Percentiles rank a stretch among this genome's conserved stretches.
Evolutionary conservation across 2,113 vertebrate genomes (phyloP).

Genomic region (Rhinoptilus africanus): DNA sequence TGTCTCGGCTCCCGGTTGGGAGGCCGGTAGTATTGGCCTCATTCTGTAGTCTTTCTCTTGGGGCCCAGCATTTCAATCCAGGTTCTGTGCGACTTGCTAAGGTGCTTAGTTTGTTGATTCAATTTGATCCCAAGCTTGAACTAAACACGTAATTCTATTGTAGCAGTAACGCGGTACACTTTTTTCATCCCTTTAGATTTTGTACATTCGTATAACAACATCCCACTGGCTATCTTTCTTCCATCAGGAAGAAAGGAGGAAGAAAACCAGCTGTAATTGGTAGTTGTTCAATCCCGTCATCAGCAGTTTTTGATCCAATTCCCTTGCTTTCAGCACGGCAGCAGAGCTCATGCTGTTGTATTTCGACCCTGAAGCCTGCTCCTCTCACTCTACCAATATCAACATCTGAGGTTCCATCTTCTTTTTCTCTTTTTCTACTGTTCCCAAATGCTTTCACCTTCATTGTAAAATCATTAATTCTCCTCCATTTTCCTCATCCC

Average conservation of each 20-base stretch:
- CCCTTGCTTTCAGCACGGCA: background rate
- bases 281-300: background rate
- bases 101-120: background rate
- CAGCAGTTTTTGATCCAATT: background rate
- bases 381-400: background rate
- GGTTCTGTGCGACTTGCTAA: background rate
- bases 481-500: background rate
- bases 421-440: background rate
- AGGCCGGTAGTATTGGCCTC: background rate
- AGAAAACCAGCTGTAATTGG: background rate
- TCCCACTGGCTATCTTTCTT: background rate
- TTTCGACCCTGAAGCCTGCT: background rate
- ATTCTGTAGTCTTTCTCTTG: background rate
- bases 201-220: background rate
- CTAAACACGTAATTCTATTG: background rate
- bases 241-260: background rate
- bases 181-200: background rate
- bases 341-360: background rate
- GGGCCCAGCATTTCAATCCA: background rate
- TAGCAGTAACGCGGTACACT: background rate
- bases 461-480: slow-evolving; percentile 31
- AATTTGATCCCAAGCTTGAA: background rate
- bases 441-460: background rate
- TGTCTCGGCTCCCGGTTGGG: background rate
- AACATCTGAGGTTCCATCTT: background rate